A percentile compares a stretch with the other conserved stretches of the same genome.
Conservation (phyloP, 2,113 vertebrate species). For the Physeter macrocephalus region DNA sequence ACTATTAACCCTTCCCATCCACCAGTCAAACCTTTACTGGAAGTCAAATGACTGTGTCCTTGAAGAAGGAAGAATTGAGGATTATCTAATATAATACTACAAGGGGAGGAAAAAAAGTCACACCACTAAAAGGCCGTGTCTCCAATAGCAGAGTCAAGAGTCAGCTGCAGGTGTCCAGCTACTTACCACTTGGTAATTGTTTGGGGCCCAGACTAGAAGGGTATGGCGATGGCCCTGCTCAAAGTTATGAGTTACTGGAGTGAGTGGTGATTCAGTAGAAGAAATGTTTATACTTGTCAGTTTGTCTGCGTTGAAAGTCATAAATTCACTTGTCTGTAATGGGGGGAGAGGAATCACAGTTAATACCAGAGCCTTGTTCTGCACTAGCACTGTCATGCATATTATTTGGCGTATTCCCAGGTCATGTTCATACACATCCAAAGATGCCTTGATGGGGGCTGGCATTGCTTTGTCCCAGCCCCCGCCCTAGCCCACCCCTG, state of each 20-base stretch:
- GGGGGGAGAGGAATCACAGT: background rate
- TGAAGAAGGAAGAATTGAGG: background rate
- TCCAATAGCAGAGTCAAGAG: background rate
- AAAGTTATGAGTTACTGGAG: background rate
- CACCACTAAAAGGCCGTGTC: background rate
- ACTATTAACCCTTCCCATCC: background rate
- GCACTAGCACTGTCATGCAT: too few species aligned
- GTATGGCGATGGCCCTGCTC: conserved; percentile 51
- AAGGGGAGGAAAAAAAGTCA: background rate
- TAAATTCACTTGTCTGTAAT: background rate
- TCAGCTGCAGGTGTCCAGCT: background rate
- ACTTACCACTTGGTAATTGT: background rate
- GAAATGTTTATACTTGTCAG: conserved; percentile 42
- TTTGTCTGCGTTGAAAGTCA: conserved; percentile 6
- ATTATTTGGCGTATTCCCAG: background rate
- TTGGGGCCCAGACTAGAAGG: conserved; percentile 41
- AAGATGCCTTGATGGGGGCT: background rate
- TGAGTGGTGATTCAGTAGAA: background rate
- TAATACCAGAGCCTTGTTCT: background rate
- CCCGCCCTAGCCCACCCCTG: too few species aligned
- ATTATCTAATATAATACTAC: background rate
- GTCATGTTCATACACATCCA: background rate
- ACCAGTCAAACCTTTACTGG: background rate
- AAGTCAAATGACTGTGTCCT: background rate
- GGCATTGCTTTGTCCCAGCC: background rate